Base-by-base conservation (phyloP, 2,113 vertebrate species). In the Nibea coibor region DNA sequence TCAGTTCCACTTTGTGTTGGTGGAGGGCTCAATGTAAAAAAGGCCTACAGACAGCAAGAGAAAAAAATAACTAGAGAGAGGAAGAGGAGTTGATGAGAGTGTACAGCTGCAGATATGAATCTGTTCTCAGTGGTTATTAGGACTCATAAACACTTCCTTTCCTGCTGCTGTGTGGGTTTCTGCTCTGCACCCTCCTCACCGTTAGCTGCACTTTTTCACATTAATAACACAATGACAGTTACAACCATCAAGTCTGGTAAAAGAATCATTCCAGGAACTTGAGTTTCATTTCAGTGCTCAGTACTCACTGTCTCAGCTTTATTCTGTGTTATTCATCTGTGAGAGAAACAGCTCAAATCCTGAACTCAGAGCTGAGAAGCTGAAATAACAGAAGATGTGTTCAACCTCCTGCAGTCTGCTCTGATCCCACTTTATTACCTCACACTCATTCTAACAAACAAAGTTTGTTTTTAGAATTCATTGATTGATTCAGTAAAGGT, bases 151-250 rank as follows among this genome's bases (percentile, higher is more conserved):
- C 57, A 31, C 57, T 58, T 58, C 57, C 57, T 28, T 57, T 58
- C 26, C 57, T 58, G 57, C 57, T n/a, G 57, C 57, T 58, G 57
- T 31, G 57, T 58, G 57, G 57, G 7, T 58, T 58, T 58, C 57
- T 31, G 26, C 57, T 58, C 57, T 28, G 57, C 57, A 58, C 15
- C 57, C 57, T 58, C 15, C 24, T 57, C 56, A 57, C 14, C 24
- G 24, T 24, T 22, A 56, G 53, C 53, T 56, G 53, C 11, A 5
- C 56, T 57, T 26, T 20, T 20, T 61, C 58, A 61, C 58, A 35
- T 61, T 10, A 61, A 59, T 10, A 61, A 61, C 58, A 61, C 58
- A 35, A 61, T 20, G 28, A 61, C 22, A 57, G 56, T 57, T 28
- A 57, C 22, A 57, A 57, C 22, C 11, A 4, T 6, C 4, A 3